Evolutionary conservation across 2,113 vertebrate genomes (phyloP), one percentile per base, ranked within the genome.

Genomic region (Sander vitreus): DNA sequence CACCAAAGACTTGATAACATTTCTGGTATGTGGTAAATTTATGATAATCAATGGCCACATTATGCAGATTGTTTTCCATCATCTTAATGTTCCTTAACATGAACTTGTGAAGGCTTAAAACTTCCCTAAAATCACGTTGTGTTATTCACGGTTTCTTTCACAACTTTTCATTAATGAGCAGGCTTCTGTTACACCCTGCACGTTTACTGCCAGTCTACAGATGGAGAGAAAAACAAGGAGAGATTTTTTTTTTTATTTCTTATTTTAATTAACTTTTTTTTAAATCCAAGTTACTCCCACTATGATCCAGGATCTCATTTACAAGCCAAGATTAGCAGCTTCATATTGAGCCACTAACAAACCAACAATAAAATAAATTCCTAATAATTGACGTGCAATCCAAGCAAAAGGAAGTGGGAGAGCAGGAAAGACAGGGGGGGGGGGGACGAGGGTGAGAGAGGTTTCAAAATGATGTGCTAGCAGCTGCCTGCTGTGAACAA

Each of bases 401-500:
- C 64, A 79, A 83, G 87, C 74, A 69, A 83, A 80, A 83, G 67
- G 78, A 74, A 85, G 83, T 30, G 81, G 74, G 74, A 60, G 73
- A 80, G 77, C 39, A 73, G 68, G 73, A 76, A 84, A 74, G 77
- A 83, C 54, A 25, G 76, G 47, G 53, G 53, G 54, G 80, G 53
- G 47, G 77, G 47, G 67, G 81, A 78, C 64, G 58, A 63, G 73
- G 19, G 64, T 19, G 59, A 63, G 84, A 64, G 73, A 36, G 87
- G 75, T 64, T 85, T 86, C 66, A 89, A 84, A 85, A 76, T 83
- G 85, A 91, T 85, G 87, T 80, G 86, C 77, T 75, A 55, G 83
- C 92, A 92, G 92, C 91, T 92, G 88, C 92, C 87, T 89, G 90
- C 85, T 88, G 91, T 91, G 90, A 90, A 91, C 83, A 64, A 92